Evolutionary conservation across 2,113 vertebrate species (phyloP).

Genomic region (Australoheros scitulus): DNA sequence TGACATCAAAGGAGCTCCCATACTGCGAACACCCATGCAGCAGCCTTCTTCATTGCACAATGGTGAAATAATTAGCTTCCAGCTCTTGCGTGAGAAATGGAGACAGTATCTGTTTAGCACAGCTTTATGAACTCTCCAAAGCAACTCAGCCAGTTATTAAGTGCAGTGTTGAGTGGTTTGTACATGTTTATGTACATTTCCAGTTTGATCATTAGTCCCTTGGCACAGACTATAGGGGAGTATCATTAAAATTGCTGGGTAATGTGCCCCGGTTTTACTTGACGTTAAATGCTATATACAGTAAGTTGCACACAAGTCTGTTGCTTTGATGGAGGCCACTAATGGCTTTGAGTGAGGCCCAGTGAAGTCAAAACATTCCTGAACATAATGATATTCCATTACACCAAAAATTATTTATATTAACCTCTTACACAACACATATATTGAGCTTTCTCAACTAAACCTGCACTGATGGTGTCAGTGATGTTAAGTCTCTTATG

Average conservation of each 20-base stretch:
- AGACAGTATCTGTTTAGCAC: conserved; percentile 63
- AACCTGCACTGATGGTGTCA: not conserved
- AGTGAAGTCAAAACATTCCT: conserved; percentile 5
- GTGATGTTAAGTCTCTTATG: not conserved
- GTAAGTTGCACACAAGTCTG: conserved; percentile 17
- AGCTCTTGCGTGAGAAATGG: conserved; percentile 68
- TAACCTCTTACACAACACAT: not conserved
- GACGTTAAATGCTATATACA: conserved; percentile 40
- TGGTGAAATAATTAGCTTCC: conserved; percentile 73
- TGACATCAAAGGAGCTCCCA: conserved; percentile 68
- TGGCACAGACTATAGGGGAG: conserved; percentile 44
- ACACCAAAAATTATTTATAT: not conserved
- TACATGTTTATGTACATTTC: conserved; percentile 61
- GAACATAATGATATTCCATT: not conserved
- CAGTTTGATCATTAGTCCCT: conserved; percentile 71
- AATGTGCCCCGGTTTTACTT: conserved; percentile 31
- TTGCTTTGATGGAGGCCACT: conserved; percentile 36
- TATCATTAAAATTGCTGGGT: conserved; percentile 49
- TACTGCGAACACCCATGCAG: conserved; percentile 67
- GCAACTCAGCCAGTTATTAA: conserved; percentile 62
- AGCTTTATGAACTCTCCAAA: conserved; percentile 58
- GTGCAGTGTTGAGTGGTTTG: conserved; percentile 51
- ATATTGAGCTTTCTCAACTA: not conserved
- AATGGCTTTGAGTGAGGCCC: conserved; percentile 28
- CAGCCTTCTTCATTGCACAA: conserved; percentile 59